Evolutionary conservation across 2,888 invertebrate genomes (phyloP).

Genomic region (Trichopria drosophilae): DNA sequence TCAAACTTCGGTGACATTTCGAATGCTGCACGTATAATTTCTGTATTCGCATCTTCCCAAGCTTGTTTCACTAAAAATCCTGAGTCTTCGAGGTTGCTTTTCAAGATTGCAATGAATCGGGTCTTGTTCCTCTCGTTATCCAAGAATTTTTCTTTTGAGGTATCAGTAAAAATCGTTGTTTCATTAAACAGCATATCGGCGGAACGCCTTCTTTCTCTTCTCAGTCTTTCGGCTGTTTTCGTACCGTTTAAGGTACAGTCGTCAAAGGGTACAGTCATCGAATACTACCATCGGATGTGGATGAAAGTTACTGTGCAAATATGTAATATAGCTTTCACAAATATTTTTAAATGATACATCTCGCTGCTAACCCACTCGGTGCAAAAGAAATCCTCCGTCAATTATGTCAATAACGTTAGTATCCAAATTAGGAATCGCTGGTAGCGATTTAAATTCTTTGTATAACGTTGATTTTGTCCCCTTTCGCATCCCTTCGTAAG

Average conservation of each 20-base stretch:
- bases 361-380: background rate
- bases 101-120: constrained; percentile 45
- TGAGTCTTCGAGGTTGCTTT: constrained; percentile 47
- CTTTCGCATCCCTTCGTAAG: constrained; percentile 16
- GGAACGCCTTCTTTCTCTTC: constrained; percentile 52
- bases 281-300: constrained; percentile 17
- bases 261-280: constrained; percentile 47
- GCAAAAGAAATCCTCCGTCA: constrained; percentile 39
- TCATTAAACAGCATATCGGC: constrained; percentile 50
- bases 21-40: constrained; percentile 44
- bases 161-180: constrained; percentile 46
- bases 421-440: background rate
- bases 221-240: constrained; percentile 50
- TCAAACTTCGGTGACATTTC: background rate
- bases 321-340: constrained; percentile 37
- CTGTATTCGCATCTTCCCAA: constrained; percentile 51
- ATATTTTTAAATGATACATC: background rate
- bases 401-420: constrained; percentile 22
- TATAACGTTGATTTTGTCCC: constrained; percentile 8
- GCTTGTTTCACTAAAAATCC: constrained; percentile 51
- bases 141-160: constrained; percentile 37
- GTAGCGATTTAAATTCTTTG: constrained; percentile 8
- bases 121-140: constrained; percentile 36
- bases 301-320: constrained; percentile 29
- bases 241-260: constrained; percentile 44